A percentile compares a stretch with the other conserved stretches of the same genome.
Conservation (phyloP, 1,140 invertebrate species). For the Diorhabda sublineata region DNA sequence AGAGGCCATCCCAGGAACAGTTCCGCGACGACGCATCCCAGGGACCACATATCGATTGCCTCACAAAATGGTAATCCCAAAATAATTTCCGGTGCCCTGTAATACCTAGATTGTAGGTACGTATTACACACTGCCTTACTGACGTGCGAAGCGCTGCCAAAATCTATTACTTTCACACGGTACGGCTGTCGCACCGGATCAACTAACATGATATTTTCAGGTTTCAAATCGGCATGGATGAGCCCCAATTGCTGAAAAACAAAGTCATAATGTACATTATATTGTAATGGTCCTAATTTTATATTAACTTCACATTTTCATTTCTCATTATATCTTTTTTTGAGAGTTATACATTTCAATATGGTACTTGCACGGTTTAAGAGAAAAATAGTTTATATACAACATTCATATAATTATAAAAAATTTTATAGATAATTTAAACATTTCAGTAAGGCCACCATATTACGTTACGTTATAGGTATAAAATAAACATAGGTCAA, state of each 20-base stretch:
- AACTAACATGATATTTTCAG: conserved; percentile 99
- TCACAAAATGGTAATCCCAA: conserved; percentile 97
- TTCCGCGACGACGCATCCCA: conserved; percentile 99
- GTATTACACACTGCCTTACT: conserved; percentile 99
- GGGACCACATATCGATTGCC: conserved; percentile 99
- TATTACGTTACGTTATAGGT: too few species aligned
- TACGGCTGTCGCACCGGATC: conserved; percentile 97
- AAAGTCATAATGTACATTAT: conserved; percentile 21
- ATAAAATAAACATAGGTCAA: too few species aligned
- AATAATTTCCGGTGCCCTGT: conserved; percentile 97
- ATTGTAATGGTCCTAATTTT: too few species aligned
- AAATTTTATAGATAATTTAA: too few species aligned
- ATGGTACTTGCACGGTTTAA: too few species aligned
- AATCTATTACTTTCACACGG: conserved; percentile 97
- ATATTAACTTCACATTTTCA: too few species aligned
- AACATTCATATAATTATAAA: too few species aligned
- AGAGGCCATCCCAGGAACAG: conserved; percentile 99
- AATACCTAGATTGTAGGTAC: conserved; percentile 98
- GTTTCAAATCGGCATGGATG: conserved; percentile 99
- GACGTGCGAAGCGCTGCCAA: conserved; percentile 98
- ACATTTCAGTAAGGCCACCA: too few species aligned
- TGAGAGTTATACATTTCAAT: too few species aligned
- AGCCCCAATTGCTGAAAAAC: conserved; percentile 85
- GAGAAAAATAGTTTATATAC: too few species aligned
- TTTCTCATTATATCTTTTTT: too few species aligned